phyloP scores from a whole-genome alignment of 2,113 vertebrate genomes.

The Sphaerodactylus townsendi region DNA sequence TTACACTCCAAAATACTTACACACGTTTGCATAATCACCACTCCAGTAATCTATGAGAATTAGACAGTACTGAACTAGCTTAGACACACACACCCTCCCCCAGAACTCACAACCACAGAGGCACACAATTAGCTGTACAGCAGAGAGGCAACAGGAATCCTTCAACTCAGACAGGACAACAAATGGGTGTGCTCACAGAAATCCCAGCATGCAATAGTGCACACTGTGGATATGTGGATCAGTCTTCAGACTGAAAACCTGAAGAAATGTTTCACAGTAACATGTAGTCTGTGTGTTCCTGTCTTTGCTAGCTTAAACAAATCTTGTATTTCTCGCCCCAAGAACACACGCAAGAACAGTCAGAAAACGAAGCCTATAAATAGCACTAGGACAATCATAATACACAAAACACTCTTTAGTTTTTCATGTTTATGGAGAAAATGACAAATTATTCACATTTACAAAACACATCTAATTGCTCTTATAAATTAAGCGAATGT shows the following conservation, averaged over 20 bases:
- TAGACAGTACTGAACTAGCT: background rate
- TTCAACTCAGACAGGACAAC: background rate
- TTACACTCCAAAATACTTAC: too few species aligned
- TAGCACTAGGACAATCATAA: background rate
- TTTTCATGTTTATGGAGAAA: slow-evolving; percentile 16
- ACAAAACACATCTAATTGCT: background rate
- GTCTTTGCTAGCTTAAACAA: background rate
- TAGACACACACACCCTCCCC: too few species aligned
- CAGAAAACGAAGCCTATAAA: background rate
- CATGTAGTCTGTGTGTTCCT: background rate
- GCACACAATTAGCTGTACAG: background rate
- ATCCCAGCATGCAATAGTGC: background rate
- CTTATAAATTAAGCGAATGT: background rate
- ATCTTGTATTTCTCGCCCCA: background rate
- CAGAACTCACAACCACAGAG: background rate
- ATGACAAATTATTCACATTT: background rate
- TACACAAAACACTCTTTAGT: background rate
- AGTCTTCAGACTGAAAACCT: background rate
- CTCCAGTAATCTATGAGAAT: background rate
- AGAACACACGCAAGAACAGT: background rate
- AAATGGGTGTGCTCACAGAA: background rate
- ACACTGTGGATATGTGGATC: too few species aligned
- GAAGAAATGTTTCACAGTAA: background rate
- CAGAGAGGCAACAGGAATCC: background rate
- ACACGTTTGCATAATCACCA: background rate